These are phyloP conservation scores for Onthophagus sagittarius DNA, from an alignment of 2,888 invertebrate genomes.

Conservation along the genomic window DNA sequence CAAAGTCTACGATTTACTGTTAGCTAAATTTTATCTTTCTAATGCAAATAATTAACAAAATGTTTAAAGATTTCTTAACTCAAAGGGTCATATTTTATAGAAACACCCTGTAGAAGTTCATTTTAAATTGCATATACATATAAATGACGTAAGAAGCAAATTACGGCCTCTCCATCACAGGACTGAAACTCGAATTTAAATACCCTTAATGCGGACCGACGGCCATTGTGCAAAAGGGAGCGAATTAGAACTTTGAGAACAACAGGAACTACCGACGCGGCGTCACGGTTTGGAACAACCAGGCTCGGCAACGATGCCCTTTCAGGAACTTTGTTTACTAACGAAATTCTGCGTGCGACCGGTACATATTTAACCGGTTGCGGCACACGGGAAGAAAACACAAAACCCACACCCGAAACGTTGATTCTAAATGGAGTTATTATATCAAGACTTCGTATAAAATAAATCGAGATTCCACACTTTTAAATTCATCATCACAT, in stretches of 20 bases:
- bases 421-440: neutral
- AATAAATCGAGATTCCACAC: neutral
- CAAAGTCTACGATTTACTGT: too few species aligned
- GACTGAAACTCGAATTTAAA: neutral
- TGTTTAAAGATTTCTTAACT: too few species aligned
- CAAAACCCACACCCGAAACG: neutral
- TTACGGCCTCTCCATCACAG: neutral
- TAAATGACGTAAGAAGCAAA: neutral
- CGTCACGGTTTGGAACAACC: neutral
- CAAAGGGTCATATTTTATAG: too few species aligned
- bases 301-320: neutral
- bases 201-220: neutral
- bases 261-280: neutral
- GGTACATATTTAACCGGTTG: neutral
- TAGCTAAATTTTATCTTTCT: too few species aligned
- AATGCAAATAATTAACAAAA: too few species aligned
- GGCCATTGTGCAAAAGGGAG: neutral
- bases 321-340: neutral
- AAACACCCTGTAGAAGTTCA: too few species aligned
- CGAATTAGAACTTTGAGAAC: neutral
- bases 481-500: neutral
- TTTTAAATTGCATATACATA: too few species aligned
- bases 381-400: neutral
- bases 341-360: neutral
- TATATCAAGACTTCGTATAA: neutral